Percentiles rank a stretch among this genome's conserved stretches.
Evolutionary conservation across 2,113 vertebrate genomes (phyloP).

Genomic region (Hypocryptadius cinnamomeus): DNA sequence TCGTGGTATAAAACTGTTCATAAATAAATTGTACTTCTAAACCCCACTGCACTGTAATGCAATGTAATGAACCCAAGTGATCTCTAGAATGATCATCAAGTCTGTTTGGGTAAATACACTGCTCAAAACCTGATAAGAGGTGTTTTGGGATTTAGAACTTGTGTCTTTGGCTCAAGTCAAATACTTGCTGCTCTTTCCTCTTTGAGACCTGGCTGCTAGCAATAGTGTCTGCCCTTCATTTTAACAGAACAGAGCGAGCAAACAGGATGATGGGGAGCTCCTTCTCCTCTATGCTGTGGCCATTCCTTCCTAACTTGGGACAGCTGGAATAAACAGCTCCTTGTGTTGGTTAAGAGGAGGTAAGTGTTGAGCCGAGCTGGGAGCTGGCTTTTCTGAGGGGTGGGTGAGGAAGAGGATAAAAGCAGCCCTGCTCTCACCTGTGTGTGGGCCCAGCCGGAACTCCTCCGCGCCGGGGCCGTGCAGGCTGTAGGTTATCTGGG

Average conservation of each 20-base stretch:
- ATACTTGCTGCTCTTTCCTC: not conserved
- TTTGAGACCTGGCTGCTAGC: not conserved
- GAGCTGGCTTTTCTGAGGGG: not conserved
- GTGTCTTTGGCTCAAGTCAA: not conserved
- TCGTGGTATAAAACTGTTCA: not conserved
- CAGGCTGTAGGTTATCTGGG: constrained; percentile 85
- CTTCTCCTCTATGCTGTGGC: not conserved
- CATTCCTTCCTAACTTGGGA: not conserved
- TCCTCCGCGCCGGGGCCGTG: constrained; percentile 84
- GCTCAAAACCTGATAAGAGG: rapidly evolving
- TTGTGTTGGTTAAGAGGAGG: not conserved
- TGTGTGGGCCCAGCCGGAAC: constrained; percentile 83
- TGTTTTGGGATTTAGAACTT: not conserved
- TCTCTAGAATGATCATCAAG: not conserved
- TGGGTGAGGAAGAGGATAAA: not conserved
- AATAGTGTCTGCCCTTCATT: not conserved
- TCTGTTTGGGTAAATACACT: not conserved
- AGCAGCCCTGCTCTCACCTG: constrained; percentile 71
- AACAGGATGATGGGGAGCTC: not conserved
- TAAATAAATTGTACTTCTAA: not conserved
- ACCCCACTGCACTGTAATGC: not conserved
- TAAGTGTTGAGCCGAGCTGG: not conserved
- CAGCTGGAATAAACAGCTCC: not conserved
- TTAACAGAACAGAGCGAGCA: not conserved
- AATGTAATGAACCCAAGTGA: not conserved